A percentile compares a stretch with the other conserved stretches of the same genome.
Evolutionary conservation across 2,888 invertebrate species (phyloP).

Genomic region (Colletes collaris): DNA sequence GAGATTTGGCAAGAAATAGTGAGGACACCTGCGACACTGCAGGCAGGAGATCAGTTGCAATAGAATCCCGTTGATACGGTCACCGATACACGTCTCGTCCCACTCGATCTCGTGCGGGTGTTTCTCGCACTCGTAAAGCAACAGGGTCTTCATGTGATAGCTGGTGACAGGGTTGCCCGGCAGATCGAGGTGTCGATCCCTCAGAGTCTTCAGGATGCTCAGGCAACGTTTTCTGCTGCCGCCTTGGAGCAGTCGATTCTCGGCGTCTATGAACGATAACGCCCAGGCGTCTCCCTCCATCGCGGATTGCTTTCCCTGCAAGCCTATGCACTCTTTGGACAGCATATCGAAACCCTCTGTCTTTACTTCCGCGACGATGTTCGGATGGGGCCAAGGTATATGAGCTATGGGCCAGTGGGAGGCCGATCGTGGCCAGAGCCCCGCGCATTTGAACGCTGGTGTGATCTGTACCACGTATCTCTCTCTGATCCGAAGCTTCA

Average conservation of each 20-base stretch:
- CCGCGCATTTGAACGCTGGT: conserved; percentile 96
- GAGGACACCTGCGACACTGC: conserved; percentile 96
- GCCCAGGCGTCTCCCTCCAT: conserved; percentile 99
- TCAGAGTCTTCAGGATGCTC: conserved; percentile 93
- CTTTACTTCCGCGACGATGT: conserved; percentile 95
- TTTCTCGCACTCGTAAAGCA: conserved; percentile 98
- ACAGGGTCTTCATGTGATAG: conserved; percentile 94
- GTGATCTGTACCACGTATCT: conserved; percentile 96
- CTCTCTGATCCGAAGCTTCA: conserved; percentile 94
- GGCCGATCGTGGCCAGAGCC: conserved; percentile 97
- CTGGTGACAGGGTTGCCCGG: conserved; percentile 94
- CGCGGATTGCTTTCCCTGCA: conserved; percentile 93
- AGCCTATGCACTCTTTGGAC: conserved; percentile 92
- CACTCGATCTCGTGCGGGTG: conserved; percentile 97
- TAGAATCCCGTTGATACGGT: conserved; percentile 96
- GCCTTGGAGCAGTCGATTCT: conserved; percentile 93
- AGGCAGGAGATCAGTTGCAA: conserved; percentile 98
- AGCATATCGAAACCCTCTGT: conserved; percentile 97
- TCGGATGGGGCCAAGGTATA: conserved; percentile 96
- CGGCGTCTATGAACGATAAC: conserved; percentile 94
- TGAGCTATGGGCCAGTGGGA: conserved; percentile 97
- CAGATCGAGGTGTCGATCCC: conserved; percentile 94
- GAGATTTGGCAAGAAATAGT: conserved; percentile 96
- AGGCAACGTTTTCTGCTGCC: conserved; percentile 94
- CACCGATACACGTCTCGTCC: conserved; percentile 95